These are phyloP conservation scores for Brevimyrus niger DNA, from an alignment of 2,113 vertebrate genomes.

Conservation along the genomic window DNA sequence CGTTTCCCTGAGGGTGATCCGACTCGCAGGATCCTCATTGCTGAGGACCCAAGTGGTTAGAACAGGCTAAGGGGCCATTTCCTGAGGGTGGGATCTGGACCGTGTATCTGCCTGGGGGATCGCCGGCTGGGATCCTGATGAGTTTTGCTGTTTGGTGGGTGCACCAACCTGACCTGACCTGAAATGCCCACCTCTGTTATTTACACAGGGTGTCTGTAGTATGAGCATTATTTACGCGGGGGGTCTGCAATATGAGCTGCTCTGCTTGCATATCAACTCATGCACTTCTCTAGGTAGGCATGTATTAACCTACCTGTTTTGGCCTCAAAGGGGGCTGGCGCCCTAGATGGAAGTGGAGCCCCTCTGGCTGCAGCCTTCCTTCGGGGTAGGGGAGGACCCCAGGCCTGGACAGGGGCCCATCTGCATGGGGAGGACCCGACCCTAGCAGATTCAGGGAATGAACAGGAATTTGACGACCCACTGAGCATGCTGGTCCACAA, in stretches of 20 bases:
- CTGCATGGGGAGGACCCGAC: conserved; percentile 45
- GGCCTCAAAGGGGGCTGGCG: conserved; percentile 43
- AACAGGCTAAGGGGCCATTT: too few species aligned
- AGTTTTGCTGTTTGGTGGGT: too few species aligned
- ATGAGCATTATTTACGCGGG: background rate
- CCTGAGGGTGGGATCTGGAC: too few species aligned
- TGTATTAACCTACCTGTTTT: conserved; percentile 34
- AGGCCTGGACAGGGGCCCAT: conserved; percentile 31
- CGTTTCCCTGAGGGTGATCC: too few species aligned
- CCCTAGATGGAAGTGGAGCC: conserved; percentile 34
- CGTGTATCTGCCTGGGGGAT: too few species aligned
- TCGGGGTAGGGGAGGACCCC: conserved; percentile 11
- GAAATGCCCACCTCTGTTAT: background rate
- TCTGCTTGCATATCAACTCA: background rate
- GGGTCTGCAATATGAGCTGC: background rate
- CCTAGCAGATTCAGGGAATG: conserved; percentile 37
- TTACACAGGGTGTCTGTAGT: too few species aligned
- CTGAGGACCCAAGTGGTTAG: too few species aligned
- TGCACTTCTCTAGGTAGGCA: background rate
- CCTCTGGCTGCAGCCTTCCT: conserved; percentile 45
- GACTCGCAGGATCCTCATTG: too few species aligned
- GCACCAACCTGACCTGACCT: too few species aligned
- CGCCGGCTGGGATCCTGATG: too few species aligned
- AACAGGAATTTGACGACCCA: conserved; percentile 51
- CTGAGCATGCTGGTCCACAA: conserved; percentile 62